These are phyloP conservation scores for Hypolimnas misippus DNA, from an alignment of 2,888 invertebrate genomes.

Conservation along the genomic window DNA sequence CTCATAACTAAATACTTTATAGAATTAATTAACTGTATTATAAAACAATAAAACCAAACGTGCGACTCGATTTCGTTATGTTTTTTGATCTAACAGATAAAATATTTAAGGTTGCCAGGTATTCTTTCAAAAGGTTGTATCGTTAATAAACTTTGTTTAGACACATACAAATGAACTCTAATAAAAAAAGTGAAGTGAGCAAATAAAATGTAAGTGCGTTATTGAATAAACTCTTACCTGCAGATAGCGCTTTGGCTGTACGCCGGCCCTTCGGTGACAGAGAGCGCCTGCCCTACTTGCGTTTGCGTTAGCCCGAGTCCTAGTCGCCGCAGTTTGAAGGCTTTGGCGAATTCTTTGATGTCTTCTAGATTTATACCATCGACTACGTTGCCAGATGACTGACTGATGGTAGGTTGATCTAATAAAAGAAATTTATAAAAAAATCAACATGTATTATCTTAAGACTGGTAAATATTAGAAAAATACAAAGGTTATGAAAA, in stretches of 20 bases:
- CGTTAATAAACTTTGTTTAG: not conserved
- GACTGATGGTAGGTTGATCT: conserved; percentile 97
- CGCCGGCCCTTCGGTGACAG: conserved; percentile 98
- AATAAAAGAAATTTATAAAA: conserved; percentile 49
- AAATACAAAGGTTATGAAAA: too few relatives aligned
- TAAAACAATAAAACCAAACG: conserved; percentile 55
- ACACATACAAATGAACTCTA: conserved; percentile 17
- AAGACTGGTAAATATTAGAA: too few relatives aligned
- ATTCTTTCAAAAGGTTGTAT: not conserved
- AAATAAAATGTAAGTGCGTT: conserved; percentile 22
- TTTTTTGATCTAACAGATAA: conserved; percentile 20
- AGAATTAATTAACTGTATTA: not conserved
- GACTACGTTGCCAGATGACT: conserved; percentile 96
- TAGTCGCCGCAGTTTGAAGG: conserved; percentile 96
- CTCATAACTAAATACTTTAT: conserved; percentile 3
- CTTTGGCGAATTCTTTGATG: conserved; percentile 99
- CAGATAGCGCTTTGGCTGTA: conserved; percentile 99
- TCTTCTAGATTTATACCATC: conserved; percentile 98
- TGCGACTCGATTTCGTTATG: conserved; percentile 68
- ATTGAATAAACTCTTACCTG: conserved; percentile 86
- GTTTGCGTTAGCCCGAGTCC: conserved; percentile 98
- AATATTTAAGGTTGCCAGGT: conserved; percentile 2
- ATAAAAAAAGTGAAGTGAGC: conserved; percentile 30
- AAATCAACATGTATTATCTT: too few relatives aligned
- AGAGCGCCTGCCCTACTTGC: conserved; percentile 98